Conservation (phyloP, 2,113 vertebrate species). For the Pampusana beccarii region DNA sequence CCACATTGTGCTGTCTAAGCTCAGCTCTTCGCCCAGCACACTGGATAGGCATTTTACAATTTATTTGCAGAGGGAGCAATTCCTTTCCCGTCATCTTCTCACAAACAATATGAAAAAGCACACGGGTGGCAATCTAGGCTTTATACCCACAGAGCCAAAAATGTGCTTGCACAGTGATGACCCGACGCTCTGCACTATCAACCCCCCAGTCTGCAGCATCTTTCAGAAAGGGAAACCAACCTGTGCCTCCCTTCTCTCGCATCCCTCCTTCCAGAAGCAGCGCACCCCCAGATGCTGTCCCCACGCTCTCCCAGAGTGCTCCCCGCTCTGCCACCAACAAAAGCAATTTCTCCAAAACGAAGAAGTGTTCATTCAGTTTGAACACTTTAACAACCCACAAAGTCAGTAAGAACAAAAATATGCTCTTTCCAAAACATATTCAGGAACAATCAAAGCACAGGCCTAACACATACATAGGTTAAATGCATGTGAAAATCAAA, state of each 20-base stretch:
- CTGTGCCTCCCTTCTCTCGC: neutral
- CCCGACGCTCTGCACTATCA: neutral
- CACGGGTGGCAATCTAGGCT: neutral
- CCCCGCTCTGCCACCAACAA: neutral
- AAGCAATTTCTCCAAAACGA: neutral
- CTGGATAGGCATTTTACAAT: neutral
- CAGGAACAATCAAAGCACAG: neutral
- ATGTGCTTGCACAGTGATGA: neutral
- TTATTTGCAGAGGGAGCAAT: conserved; percentile 34
- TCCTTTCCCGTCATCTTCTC: neutral
- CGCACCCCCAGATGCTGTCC: neutral
- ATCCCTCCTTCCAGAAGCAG: neutral
- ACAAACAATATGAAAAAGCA: neutral
- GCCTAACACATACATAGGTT: neutral
- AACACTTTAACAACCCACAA: neutral
- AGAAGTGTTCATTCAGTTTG: neutral
- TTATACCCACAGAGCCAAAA: neutral
- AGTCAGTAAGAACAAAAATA: neutral
- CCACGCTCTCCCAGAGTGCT: neutral
- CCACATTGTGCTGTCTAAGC: neutral
- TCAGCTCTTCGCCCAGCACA: neutral
- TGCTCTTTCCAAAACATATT: neutral
- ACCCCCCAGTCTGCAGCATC: neutral
- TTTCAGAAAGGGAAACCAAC: neutral
- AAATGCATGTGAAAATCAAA: neutral